Percentiles rank a stretch among this genome's conserved stretches.
Conservation (phyloP, 2,888 invertebrate genomes). For the Diachrysia chrysitis region DNA sequence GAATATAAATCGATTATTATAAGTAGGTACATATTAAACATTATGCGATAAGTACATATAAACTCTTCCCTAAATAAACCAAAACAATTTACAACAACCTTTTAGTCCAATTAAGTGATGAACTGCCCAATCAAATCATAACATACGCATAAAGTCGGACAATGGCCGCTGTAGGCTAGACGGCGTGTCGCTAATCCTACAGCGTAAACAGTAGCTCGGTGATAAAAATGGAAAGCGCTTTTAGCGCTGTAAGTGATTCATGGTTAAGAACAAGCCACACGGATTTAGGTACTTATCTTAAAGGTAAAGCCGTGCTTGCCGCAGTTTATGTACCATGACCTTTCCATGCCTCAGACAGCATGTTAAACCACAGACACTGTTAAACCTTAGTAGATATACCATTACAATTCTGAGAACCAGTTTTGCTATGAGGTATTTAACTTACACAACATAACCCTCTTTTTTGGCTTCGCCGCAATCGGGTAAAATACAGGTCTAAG, state of each 20-base stretch:
- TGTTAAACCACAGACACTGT: too few relatives aligned
- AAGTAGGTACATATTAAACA: too few relatives aligned
- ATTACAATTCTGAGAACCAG: too few relatives aligned
- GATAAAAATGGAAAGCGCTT: constrained; percentile 42
- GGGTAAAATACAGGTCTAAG: too few relatives aligned
- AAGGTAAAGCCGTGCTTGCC: not conserved
- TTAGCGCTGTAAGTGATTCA: not conserved
- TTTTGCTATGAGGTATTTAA: too few relatives aligned
- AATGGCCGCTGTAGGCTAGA: constrained; percentile 23
- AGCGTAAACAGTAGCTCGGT: constrained; percentile 39
- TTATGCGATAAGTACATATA: too few relatives aligned
- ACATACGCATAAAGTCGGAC: constrained; percentile 14
- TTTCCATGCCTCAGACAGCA: too few relatives aligned
- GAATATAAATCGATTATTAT: too few relatives aligned
- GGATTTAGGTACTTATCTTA: not conserved
- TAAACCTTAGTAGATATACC: too few relatives aligned
- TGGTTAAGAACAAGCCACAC: not conserved
- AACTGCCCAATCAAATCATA: constrained; percentile 28
- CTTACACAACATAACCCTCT: too few relatives aligned
- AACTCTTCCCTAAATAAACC: not conserved
- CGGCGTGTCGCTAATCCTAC: constrained; percentile 45
- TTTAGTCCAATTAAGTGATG: constrained; percentile 17
- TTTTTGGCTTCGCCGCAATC: too few relatives aligned
- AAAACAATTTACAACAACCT: not conserved
- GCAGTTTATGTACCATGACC: too few relatives aligned